Evolutionary conservation across 1,140 invertebrate genomes (phyloP), one percentile per base, ranked within the genome.

Genomic region (Zaprionus inermis): DNA sequence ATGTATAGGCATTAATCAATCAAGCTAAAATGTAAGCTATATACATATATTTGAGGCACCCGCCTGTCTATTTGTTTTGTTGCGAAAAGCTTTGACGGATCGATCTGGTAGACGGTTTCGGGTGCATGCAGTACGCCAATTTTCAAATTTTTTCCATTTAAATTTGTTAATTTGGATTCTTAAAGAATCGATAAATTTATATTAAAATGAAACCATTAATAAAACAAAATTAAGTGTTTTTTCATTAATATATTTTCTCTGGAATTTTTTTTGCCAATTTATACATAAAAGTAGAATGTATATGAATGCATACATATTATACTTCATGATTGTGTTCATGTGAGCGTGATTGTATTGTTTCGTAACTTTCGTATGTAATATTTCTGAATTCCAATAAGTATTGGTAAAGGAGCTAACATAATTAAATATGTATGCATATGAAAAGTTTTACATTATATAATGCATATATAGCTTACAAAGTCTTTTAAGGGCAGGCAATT

Each of bases 51-150:
- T 9, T 16, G 24, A 32, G 32, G 61, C 61, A 57, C 63, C 59
- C 44, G 38, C 38, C n/a, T 44, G 38, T 44, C 54, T 24, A 49
- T 9, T 10, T 49, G 6, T 34, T 49, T 65, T 49, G 30, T 68
- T 76, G 11, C 44, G 38, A 69, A 89, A 84, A 81, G 80, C 80
- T 81, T 73, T 79, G 84, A 89, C 84, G 72, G 84, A 89, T 89
- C 84, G 84, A 89, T 81, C 75, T 70, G 46, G 18, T 79, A 70
- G 52, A 82, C 83, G 83, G 84, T 69, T 89, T 89, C 84, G 84
- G 84, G 84, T 88, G 84, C 78, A 84, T 89, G 84, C 84, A 71
- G 44, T 81, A 80, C 55, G 74, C 84, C 84, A 89, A 89, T 89
- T 83, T 20, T 49, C 2, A 5, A 18, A 12, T 12, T 1, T 12